Percentiles rank a stretch among this genome's conserved stretches.
phyloP scores from a whole-genome alignment of 2,888 invertebrate genomes.

The Cremastinae sp. region DNA sequence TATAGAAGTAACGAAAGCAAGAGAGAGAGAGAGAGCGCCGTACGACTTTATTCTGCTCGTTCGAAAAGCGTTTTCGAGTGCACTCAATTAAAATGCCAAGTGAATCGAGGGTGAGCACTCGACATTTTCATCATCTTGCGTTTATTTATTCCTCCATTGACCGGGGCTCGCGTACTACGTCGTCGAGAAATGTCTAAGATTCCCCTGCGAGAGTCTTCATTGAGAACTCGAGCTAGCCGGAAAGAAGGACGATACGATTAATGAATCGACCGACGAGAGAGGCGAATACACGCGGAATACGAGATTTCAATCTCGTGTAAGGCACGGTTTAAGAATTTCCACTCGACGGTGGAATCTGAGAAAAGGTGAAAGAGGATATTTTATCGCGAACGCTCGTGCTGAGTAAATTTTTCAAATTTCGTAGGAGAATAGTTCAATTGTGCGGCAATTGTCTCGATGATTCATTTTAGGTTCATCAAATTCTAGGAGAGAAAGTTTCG shows the following conservation, averaged over 20 bases:
- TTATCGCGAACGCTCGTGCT: neutral
- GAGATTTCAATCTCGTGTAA: constrained; percentile 29
- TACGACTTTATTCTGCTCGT: constrained; percentile 2
- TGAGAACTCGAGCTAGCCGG: neutral
- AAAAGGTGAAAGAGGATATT: neutral
- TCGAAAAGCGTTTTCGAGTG: constrained; percentile 39
- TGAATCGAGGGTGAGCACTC: constrained; percentile 27
- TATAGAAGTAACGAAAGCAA: too few species aligned
- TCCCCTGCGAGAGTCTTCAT: too few species aligned
- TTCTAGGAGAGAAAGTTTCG: too few species aligned
- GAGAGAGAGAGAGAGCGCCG: too few species aligned
- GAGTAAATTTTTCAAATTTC: too few species aligned
- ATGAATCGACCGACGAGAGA: constrained; percentile 20
- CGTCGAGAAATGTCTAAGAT: too few species aligned
- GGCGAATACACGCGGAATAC: constrained; percentile 9
- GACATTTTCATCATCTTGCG: constrained; percentile 4
- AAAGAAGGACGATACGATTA: constrained; percentile 27
- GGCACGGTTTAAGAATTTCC: constrained; percentile 6
- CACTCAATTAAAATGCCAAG: constrained; percentile 56
- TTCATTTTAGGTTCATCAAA: too few species aligned
- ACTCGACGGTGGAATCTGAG: neutral
- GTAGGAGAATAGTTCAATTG: too few species aligned
- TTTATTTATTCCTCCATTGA: neutral
- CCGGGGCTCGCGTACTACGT: neutral
- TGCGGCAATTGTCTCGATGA: too few species aligned